Evolutionary conservation across 2,888 invertebrate species (phyloP).

Genomic region (Nasonovia ribisnigri): DNA sequence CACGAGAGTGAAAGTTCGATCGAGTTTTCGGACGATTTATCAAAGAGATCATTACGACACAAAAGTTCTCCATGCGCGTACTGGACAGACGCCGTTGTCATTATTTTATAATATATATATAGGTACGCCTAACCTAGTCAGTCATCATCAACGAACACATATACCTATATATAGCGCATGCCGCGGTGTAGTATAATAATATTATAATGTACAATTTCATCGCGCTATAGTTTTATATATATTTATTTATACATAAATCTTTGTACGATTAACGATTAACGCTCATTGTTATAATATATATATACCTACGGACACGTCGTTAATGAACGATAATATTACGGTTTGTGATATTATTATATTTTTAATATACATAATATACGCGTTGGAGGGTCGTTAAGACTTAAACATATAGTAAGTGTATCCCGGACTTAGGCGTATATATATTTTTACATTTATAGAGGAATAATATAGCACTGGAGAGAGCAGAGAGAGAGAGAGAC

Average conservation of each 20-base stretch:
- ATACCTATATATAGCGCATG: background rate
- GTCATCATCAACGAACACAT: background rate
- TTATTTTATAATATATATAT: background rate
- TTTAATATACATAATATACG: background rate
- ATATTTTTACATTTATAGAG: background rate
- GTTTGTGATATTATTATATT: conserved; percentile 12
- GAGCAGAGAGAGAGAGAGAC: background rate
- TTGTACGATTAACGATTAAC: background rate
- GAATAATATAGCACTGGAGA: background rate
- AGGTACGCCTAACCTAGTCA: background rate
- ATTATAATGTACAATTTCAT: background rate
- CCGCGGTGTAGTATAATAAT: background rate
- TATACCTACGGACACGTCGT: background rate
- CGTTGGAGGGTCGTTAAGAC: too few species aligned
- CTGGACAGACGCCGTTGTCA: background rate
- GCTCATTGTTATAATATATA: background rate
- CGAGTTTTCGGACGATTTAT: conserved; percentile 35
- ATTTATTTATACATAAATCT: background rate
- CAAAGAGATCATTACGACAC: conserved; percentile 29
- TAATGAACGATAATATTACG: conserved; percentile 3
- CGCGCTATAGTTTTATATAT: background rate
- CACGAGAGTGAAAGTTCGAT: conserved; percentile 47
- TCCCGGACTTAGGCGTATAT: background rate
- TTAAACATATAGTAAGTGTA: too few species aligned
- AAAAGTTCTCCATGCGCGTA: background rate